Conservation (phyloP, 2,888 invertebrate species). For the Diachrysia chrysitis region DNA sequence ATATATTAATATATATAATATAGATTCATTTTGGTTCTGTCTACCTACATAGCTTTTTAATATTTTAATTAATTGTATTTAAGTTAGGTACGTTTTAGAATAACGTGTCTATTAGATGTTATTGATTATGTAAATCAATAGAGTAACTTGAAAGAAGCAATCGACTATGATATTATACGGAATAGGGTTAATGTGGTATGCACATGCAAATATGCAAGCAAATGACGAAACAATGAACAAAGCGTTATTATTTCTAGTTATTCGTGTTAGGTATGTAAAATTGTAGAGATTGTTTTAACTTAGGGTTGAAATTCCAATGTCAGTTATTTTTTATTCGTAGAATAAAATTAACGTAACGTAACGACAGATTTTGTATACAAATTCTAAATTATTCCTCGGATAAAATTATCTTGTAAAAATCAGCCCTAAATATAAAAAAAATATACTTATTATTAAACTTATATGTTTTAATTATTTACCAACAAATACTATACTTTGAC, state of each 20-base stretch:
- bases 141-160: constrained; percentile 22
- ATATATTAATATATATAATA: background rate
- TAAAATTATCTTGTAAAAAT: too few relatives aligned
- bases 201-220: constrained; percentile 28
- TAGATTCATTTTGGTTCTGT: too few relatives aligned
- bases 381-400: too few relatives aligned
- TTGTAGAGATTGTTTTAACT: background rate
- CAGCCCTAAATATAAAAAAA: too few relatives aligned
- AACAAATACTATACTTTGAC: too few relatives aligned
- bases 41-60: too few relatives aligned
- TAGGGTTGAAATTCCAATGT: too few relatives aligned
- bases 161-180: constrained; percentile 20
- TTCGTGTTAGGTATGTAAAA: background rate
- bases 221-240: constrained; percentile 37
- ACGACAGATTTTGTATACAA: too few relatives aligned
- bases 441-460: too few relatives aligned
- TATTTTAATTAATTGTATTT: background rate
- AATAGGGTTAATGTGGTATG: constrained; percentile 12
- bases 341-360: too few relatives aligned
- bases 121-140: constrained; percentile 18
- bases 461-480: too few relatives aligned
- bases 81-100: background rate
- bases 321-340: too few relatives aligned
- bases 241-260: constrained; percentile 18
- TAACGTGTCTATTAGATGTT: constrained; percentile 15